Evolutionary conservation across 1,140 invertebrate species (phyloP).

Genomic region (Bombus pyrosoma): DNA sequence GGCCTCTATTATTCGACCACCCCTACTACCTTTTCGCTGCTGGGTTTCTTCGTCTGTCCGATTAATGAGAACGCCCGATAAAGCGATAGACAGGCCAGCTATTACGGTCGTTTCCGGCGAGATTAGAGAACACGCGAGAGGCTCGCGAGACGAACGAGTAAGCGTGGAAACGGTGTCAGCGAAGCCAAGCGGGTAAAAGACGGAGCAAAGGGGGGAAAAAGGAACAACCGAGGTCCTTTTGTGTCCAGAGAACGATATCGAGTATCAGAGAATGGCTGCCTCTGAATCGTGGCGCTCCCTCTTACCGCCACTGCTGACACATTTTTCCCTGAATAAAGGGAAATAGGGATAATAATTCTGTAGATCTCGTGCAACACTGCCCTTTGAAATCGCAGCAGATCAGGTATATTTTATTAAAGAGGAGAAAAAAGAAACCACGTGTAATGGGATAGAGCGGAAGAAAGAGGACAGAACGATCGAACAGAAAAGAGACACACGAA

Average conservation of each 20-base stretch:
- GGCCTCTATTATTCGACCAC: not conserved
- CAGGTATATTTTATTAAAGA: not conserved
- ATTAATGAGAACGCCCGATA: conserved; percentile 22
- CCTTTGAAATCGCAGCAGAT: not conserved
- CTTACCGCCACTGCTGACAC: conserved; percentile 13
- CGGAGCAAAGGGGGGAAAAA: not conserved
- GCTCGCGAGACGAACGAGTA: not conserved
- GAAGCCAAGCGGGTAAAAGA: not conserved
- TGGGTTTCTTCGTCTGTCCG: not conserved
- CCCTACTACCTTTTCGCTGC: not conserved
- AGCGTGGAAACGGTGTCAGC: not conserved
- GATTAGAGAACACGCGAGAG: conserved; percentile 4
- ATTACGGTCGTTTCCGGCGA: conserved; percentile 8
- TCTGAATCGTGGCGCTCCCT: not conserved
- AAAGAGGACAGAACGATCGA: not conserved
- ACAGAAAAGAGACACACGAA: not conserved
- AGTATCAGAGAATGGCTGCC: conserved; percentile 32
- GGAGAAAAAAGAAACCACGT: not conserved
- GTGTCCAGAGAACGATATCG: conserved; percentile 34
- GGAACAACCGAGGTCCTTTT: conserved; percentile 7
- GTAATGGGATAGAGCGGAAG: not conserved
- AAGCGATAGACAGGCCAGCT: not conserved
- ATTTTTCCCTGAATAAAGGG: conserved; percentile 10
- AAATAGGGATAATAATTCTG: conserved; percentile 28
- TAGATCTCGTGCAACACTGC: not conserved